These are phyloP conservation scores for Trypoxylus dichotomus DNA, from an alignment of 1,140 invertebrate species.

Conservation along the genomic window DNA sequence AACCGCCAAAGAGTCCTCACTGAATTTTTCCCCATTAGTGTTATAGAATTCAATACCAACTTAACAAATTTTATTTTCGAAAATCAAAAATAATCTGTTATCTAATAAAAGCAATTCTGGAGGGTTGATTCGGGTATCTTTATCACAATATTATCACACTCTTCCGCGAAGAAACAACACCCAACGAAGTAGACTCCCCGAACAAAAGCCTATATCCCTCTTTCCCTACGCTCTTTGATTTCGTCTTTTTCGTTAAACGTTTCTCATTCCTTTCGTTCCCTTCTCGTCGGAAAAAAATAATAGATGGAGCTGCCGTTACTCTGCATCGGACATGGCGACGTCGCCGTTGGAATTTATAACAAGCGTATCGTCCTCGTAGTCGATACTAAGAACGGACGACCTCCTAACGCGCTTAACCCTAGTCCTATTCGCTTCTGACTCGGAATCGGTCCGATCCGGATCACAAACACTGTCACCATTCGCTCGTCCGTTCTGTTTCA, in stretches of 20 bases:
- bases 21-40: too few species aligned
- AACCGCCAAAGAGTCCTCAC: too few species aligned
- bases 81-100: too few species aligned
- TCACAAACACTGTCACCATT: conserved; percentile 49
- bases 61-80: too few species aligned
- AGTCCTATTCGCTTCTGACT: conserved; percentile 58
- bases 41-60: too few species aligned
- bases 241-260: neutral
- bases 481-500: conserved; percentile 47
- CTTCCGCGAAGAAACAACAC: neutral
- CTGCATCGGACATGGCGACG: conserved; percentile 55
- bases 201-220: conserved; percentile 1
- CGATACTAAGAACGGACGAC: conserved; percentile 68
- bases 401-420: conserved; percentile 64
- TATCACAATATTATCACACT: conserved; percentile 3
- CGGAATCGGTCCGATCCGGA: conserved; percentile 56
- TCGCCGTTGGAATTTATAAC: conserved; percentile 61
- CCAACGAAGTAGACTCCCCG: neutral
- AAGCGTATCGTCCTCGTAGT: conserved; percentile 67
- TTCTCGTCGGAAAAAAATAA: neutral
- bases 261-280: neutral
- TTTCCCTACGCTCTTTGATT: neutral
- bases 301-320: conserved; percentile 34
- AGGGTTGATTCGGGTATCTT: neutral
- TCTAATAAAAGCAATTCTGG: too few species aligned